These are phyloP conservation scores for Lophochroa leadbeateri DNA, from an alignment of 2,113 vertebrate genomes.

Conservation along the genomic window DNA sequence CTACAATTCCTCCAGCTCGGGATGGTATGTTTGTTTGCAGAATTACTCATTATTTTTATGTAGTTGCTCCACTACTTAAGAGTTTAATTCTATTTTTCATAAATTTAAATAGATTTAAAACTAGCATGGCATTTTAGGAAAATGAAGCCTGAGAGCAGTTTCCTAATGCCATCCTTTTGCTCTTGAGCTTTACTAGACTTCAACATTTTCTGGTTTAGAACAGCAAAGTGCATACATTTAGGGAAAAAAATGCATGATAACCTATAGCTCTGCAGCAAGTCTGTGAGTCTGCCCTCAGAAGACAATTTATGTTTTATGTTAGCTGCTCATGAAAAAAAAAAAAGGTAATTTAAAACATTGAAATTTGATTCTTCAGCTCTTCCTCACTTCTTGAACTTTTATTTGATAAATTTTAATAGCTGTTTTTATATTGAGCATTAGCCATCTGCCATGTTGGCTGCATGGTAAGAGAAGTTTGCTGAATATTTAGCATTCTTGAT, in stretches of 20 bases:
- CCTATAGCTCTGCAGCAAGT: background rate
- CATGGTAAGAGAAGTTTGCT: background rate
- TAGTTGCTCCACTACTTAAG: background rate
- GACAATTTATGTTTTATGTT: background rate
- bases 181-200: background rate
- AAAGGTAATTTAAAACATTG: background rate
- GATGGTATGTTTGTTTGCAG: conserved; percentile 79
- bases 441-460: background rate
- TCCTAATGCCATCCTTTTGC: background rate
- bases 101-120: background rate
- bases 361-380: background rate
- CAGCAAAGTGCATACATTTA: background rate
- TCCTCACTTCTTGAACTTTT: background rate
- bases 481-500: background rate
- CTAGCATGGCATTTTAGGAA: background rate
- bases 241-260: background rate
- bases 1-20: conserved; percentile 92
- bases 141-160: background rate
- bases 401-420: background rate
- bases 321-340: background rate
- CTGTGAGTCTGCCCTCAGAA: background rate
- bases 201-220: background rate
- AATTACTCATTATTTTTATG: background rate
- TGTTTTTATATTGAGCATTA: background rate
- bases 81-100: background rate